Percentiles rank a stretch among this genome's conserved stretches.
Evolutionary conservation across 2,113 vertebrate genomes (phyloP).

Genomic region (Cettia cetti): DNA sequence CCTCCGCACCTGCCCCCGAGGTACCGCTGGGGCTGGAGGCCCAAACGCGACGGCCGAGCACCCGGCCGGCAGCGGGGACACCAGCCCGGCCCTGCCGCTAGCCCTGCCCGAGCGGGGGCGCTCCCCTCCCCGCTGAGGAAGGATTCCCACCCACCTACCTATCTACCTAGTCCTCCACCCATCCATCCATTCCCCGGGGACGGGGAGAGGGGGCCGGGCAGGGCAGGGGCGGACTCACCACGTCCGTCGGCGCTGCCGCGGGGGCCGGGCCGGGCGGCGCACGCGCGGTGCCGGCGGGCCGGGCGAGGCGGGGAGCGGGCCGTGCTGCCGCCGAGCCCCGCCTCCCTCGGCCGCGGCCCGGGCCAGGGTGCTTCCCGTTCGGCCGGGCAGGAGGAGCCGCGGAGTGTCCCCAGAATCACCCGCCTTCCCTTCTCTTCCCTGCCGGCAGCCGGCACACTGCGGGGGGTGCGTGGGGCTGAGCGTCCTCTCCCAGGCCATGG

Average conservation of each 20-base stretch:
- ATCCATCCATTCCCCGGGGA: neutral
- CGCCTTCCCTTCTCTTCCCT: rapidly evolving
- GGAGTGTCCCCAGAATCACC: rapidly evolving
- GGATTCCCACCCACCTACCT: no score
- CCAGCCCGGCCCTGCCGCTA: no score
- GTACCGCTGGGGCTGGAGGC: neutral
- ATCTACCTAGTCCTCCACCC: neutral
- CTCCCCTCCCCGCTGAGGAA: no score
- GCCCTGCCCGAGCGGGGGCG: neutral
- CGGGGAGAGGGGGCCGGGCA: no score
- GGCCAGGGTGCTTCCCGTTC: rapidly evolving
- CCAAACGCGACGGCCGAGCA: neutral
- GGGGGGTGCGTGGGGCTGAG: rapidly evolving
- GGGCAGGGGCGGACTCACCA: neutral
- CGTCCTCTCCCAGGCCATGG: rapidly evolving
- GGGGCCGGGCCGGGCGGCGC: no score
- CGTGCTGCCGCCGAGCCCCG: no score
- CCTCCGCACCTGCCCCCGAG: neutral
- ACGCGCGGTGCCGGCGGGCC: no score
- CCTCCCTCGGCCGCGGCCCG: rapidly evolving
- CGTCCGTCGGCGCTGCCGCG: neutral
- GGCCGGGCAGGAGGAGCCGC: neutral
- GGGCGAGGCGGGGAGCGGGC: no score
- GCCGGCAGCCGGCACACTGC: rapidly evolving
- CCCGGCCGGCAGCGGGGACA: neutral